Percentiles rank a stretch among this genome's conserved stretches.
These are phyloP conservation scores for Labeo catla DNA, from an alignment of 2,113 vertebrate genomes.

Conservation along the genomic window DNA sequence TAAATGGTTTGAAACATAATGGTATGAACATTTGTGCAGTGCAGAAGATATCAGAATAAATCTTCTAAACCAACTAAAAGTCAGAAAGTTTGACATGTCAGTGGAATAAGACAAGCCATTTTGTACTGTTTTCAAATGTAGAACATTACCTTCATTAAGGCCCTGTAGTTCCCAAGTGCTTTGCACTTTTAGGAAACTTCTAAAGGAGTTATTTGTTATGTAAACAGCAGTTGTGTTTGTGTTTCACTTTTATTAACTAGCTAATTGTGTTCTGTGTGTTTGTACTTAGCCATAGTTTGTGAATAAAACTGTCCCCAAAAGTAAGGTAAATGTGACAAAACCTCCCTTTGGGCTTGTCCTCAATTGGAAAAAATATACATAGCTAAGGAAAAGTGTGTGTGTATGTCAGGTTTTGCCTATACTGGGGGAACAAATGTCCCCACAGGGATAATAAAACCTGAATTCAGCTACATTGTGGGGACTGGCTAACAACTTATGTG, in stretches of 20 bases:
- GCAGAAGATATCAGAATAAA: not conserved
- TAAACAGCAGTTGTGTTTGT: not conserved
- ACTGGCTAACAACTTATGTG: not conserved
- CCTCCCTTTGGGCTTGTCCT: slow-evolving; percentile 15
- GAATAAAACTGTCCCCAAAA: not conserved
- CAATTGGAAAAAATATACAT: slow-evolving; percentile 16
- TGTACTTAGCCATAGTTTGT: not conserved
- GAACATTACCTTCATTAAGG: not conserved
- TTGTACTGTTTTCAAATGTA: not conserved
- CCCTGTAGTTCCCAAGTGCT: not conserved
- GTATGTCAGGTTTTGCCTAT: slow-evolving; percentile 1
- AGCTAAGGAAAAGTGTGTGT: no score
- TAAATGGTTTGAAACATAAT: not conserved
- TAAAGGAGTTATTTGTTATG: not conserved
- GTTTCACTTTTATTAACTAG: not conserved
- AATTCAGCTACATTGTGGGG: not conserved
- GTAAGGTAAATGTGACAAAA: slow-evolving; percentile 4
- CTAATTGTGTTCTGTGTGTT: not conserved
- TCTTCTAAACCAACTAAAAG: not conserved
- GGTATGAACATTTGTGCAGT: not conserved
- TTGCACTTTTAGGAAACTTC: not conserved
- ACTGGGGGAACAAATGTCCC: not conserved
- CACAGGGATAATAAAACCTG: not conserved
- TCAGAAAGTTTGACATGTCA: not conserved
- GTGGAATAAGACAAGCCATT: not conserved